phyloP scores from a whole-genome alignment of 37 sponge, comb jelly and placozoan species.

The Bolinopsis microptera region DNA sequence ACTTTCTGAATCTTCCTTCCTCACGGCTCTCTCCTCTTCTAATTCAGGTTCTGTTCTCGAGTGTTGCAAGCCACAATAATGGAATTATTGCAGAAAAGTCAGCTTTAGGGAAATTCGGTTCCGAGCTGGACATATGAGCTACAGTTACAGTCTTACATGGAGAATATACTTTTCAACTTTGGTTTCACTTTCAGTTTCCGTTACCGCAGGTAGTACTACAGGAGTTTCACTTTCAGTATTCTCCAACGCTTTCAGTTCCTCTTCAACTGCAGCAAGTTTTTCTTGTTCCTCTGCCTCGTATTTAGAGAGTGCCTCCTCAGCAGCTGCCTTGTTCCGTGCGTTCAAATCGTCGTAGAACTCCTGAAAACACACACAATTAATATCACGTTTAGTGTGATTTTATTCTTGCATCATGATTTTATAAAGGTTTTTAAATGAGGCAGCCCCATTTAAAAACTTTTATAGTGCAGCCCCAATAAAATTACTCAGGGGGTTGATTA shows the following conservation, averaged over 20 bases:
- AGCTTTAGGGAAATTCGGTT: not conserved
- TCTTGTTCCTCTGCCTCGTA: slow-evolving; percentile 48
- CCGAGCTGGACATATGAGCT: too few relatives aligned
- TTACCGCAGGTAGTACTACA: not conserved
- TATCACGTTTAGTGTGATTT: too few relatives aligned
- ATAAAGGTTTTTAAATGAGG: too few relatives aligned
- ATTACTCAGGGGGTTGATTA: too few relatives aligned
- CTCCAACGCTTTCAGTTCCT: not conserved
- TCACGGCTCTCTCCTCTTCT: not conserved
- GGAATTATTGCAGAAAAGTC: not conserved
- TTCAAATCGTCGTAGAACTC: slow-evolving; percentile 54
- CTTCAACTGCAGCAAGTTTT: not conserved
- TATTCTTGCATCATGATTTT: too few relatives aligned
- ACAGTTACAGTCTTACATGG: too few relatives aligned
- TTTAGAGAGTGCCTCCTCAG: slow-evolving; percentile 13
- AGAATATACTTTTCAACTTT: not conserved
- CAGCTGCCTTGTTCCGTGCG: slow-evolving; percentile 27
- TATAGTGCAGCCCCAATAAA: too few relatives aligned
- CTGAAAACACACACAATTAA: too few relatives aligned
- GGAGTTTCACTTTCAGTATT: not conserved
- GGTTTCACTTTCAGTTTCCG: not conserved
- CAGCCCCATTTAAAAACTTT: too few relatives aligned
- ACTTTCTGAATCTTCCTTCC: not conserved
- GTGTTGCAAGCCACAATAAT: slow-evolving; percentile 18
- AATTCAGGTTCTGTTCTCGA: not conserved